Evolutionary conservation across 2,797 vertebrate species (phyloP), one percentile per base, ranked within the genome.

Genomic region (Chiroxiphia lanceolata): DNA sequence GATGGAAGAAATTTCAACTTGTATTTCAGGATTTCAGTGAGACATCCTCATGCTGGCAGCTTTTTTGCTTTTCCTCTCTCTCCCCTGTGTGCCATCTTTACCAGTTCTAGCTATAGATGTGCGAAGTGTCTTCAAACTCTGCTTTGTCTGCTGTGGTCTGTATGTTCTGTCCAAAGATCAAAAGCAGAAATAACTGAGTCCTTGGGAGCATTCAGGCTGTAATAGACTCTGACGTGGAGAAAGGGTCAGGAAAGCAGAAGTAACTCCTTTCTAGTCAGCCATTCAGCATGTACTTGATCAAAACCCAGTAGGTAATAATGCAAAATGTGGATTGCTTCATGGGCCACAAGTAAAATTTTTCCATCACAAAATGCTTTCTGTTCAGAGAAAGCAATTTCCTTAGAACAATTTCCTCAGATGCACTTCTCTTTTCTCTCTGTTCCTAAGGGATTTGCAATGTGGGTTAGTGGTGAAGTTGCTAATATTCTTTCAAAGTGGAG

Each of bases 331-430:
- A 53, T 79, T 54, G 19, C 74, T 85, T 92, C 33, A 26, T 48
- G 77, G 40, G 23, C 45, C 10, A 13, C 26, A 60, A 64, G 40
- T 79, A 45, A 70, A 7, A 31, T 26, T 77, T 78, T 94, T 92
- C 57, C 36, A 56, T 79, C n/a, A 27, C 31, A 86, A 56, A 90
- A 48, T 79, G 20, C 68, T 40, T 47, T 75, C 70, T 81, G 14
- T 72, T 96, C n/a, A 93, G 83, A 88, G 63, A 81, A 89, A 75
- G 34, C 50, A 40, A 51, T 88, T 87, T 87, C 76, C 74, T 61
- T 67, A 36, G 57, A 80, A 48, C 15, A 20, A 1, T 89, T 90
- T 51, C 69, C 54, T 75, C 54, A 54, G 61, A 72, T 72, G 15
- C 18, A 17, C n/a, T 56, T 38, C 16, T 63, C 51, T 61, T 53